These are phyloP conservation scores for Drosophila serrata DNA, from an alignment of 1,140 invertebrate species.

Conservation along the genomic window DNA sequence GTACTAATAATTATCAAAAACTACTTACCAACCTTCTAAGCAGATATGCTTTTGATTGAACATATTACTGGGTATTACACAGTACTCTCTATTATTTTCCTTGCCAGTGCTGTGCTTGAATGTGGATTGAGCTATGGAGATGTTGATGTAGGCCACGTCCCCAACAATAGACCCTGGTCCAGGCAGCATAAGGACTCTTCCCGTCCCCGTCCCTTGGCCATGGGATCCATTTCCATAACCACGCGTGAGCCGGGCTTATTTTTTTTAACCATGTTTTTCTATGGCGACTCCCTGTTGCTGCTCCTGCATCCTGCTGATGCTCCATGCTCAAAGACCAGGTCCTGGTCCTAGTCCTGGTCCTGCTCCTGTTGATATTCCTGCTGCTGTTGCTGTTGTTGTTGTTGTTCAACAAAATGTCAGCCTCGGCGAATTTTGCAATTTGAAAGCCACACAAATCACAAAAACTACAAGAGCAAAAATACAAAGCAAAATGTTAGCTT, in stretches of 20 bases:
- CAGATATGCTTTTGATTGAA: too few relatives aligned
- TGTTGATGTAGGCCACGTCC: constrained; percentile 54
- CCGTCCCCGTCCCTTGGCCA: too few relatives aligned
- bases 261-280: constrained; percentile 30
- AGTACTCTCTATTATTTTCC: background rate
- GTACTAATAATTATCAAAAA: too few relatives aligned
- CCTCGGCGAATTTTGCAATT: constrained; percentile 80
- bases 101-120: constrained; percentile 7
- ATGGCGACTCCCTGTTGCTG: constrained; percentile 17
- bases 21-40: too few relatives aligned
- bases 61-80: too few relatives aligned
- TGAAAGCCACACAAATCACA: constrained; percentile 82
- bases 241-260: constrained; percentile 25
- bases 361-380: background rate
- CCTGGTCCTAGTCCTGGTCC: background rate
- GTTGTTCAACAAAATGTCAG: constrained; percentile 76
- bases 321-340: background rate
- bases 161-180: constrained; percentile 27
- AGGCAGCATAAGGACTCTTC: background rate
- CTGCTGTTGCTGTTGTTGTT: constrained; percentile 29
- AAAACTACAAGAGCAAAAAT: constrained; percentile 35
- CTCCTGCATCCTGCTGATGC: background rate
- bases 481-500: constrained; percentile 15
- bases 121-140: constrained; percentile 32
- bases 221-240: constrained; percentile 31